Evolutionary conservation across 35 echinoderm and acorn worm species (phyloP), one percentile per base, ranked within the genome.

Genomic region (Diadema setosum): DNA sequence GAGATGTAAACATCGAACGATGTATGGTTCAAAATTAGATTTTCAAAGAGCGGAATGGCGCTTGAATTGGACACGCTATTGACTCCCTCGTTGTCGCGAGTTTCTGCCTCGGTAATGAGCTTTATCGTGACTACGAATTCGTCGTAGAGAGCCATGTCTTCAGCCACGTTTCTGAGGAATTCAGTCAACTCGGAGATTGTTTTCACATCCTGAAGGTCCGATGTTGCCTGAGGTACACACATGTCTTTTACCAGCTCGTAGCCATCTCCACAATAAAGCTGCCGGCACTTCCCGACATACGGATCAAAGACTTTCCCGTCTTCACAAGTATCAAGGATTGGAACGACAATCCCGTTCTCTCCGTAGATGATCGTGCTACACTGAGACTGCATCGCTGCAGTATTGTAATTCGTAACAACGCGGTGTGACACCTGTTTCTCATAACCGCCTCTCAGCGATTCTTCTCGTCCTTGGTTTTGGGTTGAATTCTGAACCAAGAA

Each of bases 381-480:
- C 14, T 84, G 30, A 21, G 48, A 26, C 23, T 89, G 64, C 20
- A 11, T 49, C 20, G 61, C 45, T 61, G 32, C 56, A 16, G 60
- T 58, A 39, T 94, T 94, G 24, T 85, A 90, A 64, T 94, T 90
- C 15, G 86, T 94, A 40, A 94, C 58, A 5, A 94, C 87, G n/a
- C 82, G 43, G 65, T 85, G 83, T 1, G 75, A 25, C 17, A 75
- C 5, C 60, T 50, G 2, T 14, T 30, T 21, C 17, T 46, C 20
- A 42, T 80, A 18, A 7, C 12, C 48, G 27, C 26, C 46, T 42
- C 39, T n/a, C 17, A 8, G 17, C 32, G 39, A 18, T 8, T 25
- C 11, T 39, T 81, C 65, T 2, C 16, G 18, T 17, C 31, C 45
- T 4, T 33, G 32, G 2, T 88, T 24, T 6, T 39, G 46, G 34